These are phyloP conservation scores for Zaprionus vittiger DNA, from an alignment of 1,140 invertebrate genomes.

Conservation along the genomic window DNA sequence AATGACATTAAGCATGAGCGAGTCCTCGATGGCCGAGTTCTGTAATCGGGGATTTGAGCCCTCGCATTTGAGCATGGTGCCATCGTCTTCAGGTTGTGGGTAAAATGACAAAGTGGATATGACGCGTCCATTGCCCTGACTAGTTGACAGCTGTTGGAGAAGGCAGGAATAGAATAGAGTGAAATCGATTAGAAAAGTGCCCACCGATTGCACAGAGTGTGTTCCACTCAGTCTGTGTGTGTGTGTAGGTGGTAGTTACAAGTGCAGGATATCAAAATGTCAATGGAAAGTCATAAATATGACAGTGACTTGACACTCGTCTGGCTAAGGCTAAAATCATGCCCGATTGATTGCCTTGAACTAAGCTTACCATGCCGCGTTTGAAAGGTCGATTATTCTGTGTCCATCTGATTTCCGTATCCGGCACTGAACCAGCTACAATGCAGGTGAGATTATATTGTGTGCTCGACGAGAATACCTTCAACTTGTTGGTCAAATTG, in stretches of 20 bases:
- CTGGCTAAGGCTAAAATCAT: constrained; percentile 27
- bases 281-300: constrained; percentile 66
- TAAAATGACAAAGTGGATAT: constrained; percentile 91
- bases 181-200: constrained; percentile 79
- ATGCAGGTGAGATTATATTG: constrained; percentile 91
- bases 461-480: constrained; percentile 91
- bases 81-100: constrained; percentile 92
- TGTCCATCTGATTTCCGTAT: constrained; percentile 92
- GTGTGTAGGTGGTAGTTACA: constrained; percentile 14
- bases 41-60: constrained; percentile 92
- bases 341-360: constrained; percentile 14
- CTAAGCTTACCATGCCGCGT: constrained; percentile 88
- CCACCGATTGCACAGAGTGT: constrained; percentile 26
- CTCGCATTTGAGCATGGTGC: constrained; percentile 92
- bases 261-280: constrained; percentile 53
- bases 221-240: not conserved
- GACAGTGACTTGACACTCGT: constrained; percentile 33
- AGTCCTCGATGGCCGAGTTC: constrained; percentile 90
- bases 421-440: constrained; percentile 92
- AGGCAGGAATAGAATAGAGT: constrained; percentile 36
- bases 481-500: constrained; percentile 89
- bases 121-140: constrained; percentile 89
- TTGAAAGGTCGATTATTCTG: constrained; percentile 90
- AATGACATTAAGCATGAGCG: constrained; percentile 92
- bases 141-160: constrained; percentile 86